These are phyloP conservation scores for Aleadryas rufinucha DNA, from an alignment of 2,113 vertebrate genomes.

Conservation along the genomic window DNA sequence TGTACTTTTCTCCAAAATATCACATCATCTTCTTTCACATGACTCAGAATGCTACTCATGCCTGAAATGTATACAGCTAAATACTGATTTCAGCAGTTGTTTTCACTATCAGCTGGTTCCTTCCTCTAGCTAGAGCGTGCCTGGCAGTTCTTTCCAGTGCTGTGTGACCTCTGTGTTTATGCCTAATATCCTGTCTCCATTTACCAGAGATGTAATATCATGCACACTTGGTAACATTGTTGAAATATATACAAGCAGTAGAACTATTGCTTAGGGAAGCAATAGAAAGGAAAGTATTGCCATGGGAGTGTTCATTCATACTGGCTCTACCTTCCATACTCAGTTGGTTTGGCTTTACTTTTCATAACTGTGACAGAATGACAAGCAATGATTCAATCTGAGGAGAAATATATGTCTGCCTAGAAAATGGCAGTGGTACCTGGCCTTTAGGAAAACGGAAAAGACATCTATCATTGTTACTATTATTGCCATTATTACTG, in stretches of 20 bases:
- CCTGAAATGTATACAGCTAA: background rate
- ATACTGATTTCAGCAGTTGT: conserved; percentile 17
- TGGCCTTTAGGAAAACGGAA: background rate
- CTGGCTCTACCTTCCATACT: background rate
- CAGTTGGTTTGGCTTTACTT: background rate
- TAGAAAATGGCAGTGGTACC: background rate
- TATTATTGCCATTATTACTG: background rate
- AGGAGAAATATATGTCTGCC: background rate
- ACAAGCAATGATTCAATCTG: background rate
- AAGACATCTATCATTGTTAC: background rate
- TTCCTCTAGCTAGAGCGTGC: background rate
- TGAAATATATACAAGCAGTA: background rate
- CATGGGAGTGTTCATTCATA: background rate
- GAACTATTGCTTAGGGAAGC: background rate
- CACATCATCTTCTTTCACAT: background rate
- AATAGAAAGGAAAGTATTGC: background rate
- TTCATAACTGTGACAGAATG: background rate
- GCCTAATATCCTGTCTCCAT: background rate
- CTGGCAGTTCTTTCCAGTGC: background rate
- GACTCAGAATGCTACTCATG: background rate
- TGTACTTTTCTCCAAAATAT: background rate
- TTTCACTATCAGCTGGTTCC: conserved; percentile 33
- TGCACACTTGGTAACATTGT: background rate
- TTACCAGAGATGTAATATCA: background rate
- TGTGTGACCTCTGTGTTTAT: background rate